phyloP scores from a whole-genome alignment of 2,113 vertebrate species.

The Ptilorrhoa leucosticta region DNA sequence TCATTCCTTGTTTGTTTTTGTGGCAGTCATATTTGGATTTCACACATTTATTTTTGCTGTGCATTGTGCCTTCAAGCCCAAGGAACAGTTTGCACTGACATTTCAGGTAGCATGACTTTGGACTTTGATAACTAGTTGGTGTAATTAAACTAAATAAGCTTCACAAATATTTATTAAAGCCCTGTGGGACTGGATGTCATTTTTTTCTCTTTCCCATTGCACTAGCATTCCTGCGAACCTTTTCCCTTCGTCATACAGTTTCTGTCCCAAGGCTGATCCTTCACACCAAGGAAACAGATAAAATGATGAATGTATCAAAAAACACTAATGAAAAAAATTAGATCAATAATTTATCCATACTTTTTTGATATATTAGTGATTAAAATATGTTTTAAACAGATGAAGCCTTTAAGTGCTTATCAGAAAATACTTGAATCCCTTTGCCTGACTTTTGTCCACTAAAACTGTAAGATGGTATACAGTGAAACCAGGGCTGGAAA shows the following conservation, averaged over 20 bases:
- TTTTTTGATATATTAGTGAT: neutral
- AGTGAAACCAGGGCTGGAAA: neutral
- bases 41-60: neutral
- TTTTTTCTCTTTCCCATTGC: neutral
- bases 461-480: neutral
- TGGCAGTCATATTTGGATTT: constrained; percentile 1
- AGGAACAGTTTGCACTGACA: constrained; percentile 2
- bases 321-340: neutral
- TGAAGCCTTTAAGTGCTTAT: neutral
- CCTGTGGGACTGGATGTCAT: neutral
- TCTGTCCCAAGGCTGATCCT: neutral
- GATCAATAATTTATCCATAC: neutral
- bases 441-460: neutral
- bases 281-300: neutral
- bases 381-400: neutral
- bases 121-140: neutral
- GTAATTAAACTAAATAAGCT: neutral
- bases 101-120: neutral
- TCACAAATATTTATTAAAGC: neutral
- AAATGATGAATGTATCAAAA: neutral
- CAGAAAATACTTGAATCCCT: neutral
- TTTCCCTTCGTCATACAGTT: neutral
- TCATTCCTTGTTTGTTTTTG: constrained; percentile 22
- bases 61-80: neutral
- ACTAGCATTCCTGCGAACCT: neutral